Percentiles rank a stretch among this genome's conserved stretches.
Conservation (phyloP, 2,797 vertebrate genomes). For the Clarias fuscus region DNA sequence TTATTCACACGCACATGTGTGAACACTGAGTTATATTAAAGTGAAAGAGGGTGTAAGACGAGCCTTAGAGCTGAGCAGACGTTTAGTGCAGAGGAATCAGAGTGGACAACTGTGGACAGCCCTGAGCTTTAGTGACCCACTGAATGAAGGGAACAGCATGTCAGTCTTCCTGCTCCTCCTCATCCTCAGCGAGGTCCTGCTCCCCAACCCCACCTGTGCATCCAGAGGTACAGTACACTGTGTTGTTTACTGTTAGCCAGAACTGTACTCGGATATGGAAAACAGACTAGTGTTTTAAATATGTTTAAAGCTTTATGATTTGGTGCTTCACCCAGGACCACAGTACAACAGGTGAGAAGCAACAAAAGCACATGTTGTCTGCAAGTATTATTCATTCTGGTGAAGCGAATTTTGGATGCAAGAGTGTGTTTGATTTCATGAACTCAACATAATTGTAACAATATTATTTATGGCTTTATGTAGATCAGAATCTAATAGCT, state of each 20-base stretch:
- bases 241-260: not conserved
- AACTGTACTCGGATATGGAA: not conserved
- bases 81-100: conserved; percentile 17
- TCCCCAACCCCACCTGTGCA: conserved; percentile 38
- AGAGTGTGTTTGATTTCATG: not conserved
- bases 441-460: not conserved
- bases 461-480: conserved; percentile 30
- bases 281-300: not conserved
- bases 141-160: conserved; percentile 46
- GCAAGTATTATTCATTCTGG: no score
- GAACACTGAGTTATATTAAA: conserved; percentile 24
- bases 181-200: conserved; percentile 44
- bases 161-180: conserved; percentile 34
- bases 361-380: not conserved
- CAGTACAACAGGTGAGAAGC: not conserved
- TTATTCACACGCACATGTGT: conserved; percentile 21
- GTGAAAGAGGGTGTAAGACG: not conserved
- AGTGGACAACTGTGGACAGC: conserved; percentile 15
- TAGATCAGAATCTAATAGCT: conserved; percentile 8
- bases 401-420: not conserved
- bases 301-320: not conserved
- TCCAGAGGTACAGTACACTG: conserved; percentile 46
- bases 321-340: not conserved
- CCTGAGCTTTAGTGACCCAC: conserved; percentile 9
- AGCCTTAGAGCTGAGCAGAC: conserved; percentile 22